phyloP scores from a whole-genome alignment of 1,140 invertebrate species.

The Zaprionus inermis region DNA sequence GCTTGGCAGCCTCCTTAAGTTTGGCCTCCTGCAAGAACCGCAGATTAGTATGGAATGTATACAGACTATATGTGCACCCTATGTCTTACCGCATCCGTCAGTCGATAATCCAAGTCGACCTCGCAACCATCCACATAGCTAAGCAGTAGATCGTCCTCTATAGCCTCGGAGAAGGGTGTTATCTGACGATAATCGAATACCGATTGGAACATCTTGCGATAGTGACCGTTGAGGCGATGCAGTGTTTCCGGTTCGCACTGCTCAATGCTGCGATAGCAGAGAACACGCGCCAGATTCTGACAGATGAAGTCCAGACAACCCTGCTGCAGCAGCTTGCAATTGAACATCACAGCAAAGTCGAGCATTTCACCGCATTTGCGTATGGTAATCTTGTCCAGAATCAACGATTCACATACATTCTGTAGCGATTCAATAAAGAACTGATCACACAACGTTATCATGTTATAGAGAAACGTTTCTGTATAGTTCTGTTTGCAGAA shows the following conservation, averaged over 20 bases:
- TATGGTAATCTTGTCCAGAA: constrained; percentile 86
- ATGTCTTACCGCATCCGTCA: constrained; percentile 59
- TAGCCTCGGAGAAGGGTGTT: constrained; percentile 86
- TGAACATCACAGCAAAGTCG: constrained; percentile 87
- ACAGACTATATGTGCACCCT: neutral
- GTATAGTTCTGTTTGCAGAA: constrained; percentile 85
- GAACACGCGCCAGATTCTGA: constrained; percentile 87
- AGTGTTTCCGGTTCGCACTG: constrained; percentile 86
- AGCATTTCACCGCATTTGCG: constrained; percentile 88
- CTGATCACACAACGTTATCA: constrained; percentile 88
- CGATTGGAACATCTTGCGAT: constrained; percentile 83
- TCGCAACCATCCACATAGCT: constrained; percentile 83
- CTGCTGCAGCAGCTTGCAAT: constrained; percentile 86
- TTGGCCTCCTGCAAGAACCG: constrained; percentile 32
- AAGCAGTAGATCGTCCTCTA: constrained; percentile 85
- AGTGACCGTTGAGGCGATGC: constrained; percentile 86
- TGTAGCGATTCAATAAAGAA: constrained; percentile 87
- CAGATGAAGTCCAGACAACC: constrained; percentile 88
- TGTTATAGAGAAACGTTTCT: constrained; percentile 85
- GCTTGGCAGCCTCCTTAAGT: constrained; percentile 48
- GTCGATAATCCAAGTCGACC: constrained; percentile 76
- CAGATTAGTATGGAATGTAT: neutral
- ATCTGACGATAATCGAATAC: constrained; percentile 85
- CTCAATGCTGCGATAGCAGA: constrained; percentile 87
- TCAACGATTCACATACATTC: constrained; percentile 86